Base-by-base conservation (phyloP, 2,888 invertebrate genomes). In the Apotomis turbidana region DNA sequence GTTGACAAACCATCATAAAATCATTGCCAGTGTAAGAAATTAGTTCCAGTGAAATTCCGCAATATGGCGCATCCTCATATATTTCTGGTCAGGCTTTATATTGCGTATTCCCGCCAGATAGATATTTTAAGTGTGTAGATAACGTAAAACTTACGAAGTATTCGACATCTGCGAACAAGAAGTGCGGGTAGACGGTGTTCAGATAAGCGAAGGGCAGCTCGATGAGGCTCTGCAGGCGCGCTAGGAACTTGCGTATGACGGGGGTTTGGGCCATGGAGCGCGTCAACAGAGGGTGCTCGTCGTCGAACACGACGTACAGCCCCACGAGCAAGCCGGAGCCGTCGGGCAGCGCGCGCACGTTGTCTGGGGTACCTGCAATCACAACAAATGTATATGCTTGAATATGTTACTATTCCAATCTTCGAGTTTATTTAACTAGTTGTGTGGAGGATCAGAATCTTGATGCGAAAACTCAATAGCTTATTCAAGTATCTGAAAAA, bases 321-420 rank as follows among this genome's bases (percentile, higher is more conserved):
- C 95, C 93, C 3, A 96, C 94, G 77, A 96, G 93, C 77, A 96
- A 90, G 27, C 97, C 97, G 4, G 95, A 96, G 15, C 94, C 94
- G 75, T 96, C 95, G 27, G 95, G 94, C 38, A 93, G 78, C 1
- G 79, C 79, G 13, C 89, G 89, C 13, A 95, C 59, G 78, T 97
- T 97, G 88, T 97, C 97, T 0, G 96, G 96, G 10, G 94, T 74
- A 67, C 95, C 94, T 93, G 81, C 12, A 55, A 46, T 15, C 6
- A 49, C 9, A 49, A 8, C 49, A 49, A 4, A 41, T 1, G 6
- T 49, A 15, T 38, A 38, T n/a, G 12, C 5, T 27, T 10, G 9
- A 10, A 27, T 27, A 15, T 49, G 41, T 41, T 41, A 6, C 41
- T 3, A 41, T 41, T 3, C 0, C 1, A 27, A 27, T 27, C 27